Conservation (phyloP, 2,113 vertebrate genomes). For the Ailurus styani region DNA sequence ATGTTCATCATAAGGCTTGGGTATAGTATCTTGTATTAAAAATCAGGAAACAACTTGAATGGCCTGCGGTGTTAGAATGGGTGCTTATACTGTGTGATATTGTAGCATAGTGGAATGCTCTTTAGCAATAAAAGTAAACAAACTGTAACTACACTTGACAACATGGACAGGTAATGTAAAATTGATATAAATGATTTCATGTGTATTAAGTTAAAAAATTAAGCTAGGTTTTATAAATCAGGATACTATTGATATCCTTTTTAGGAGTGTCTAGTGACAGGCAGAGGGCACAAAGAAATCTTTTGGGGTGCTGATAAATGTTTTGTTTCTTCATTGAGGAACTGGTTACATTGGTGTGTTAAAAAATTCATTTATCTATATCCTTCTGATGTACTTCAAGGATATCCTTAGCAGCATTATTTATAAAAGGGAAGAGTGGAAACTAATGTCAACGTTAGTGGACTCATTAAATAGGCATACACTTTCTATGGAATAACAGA, state of each 20-base stretch:
- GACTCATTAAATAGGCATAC: conserved; percentile 1
- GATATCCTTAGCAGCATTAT: background rate
- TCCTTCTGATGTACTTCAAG: background rate
- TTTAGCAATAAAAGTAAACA: conserved; percentile 19
- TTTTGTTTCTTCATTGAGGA: conserved; percentile 23
- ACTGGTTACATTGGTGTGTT: background rate
- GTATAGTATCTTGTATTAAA: background rate
- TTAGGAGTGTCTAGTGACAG: background rate
- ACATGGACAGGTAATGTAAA: background rate
- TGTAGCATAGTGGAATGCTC: background rate
- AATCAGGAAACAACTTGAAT: background rate
- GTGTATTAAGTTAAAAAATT: background rate
- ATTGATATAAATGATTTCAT: background rate
- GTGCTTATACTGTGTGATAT: background rate
- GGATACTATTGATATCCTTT: background rate
- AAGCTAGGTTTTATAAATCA: background rate
- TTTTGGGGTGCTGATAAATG: background rate
- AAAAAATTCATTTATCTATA: conserved; percentile 8
- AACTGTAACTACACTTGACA: background rate
- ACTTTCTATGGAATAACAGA: background rate
- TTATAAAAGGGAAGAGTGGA: background rate
- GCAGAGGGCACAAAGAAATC: background rate
- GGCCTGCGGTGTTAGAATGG: background rate
- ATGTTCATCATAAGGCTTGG: background rate
- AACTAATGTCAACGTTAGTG: conserved; percentile 18